phyloP scores from a whole-genome alignment of 1,140 invertebrate genomes.

The Platorchestia sp. region DNA sequence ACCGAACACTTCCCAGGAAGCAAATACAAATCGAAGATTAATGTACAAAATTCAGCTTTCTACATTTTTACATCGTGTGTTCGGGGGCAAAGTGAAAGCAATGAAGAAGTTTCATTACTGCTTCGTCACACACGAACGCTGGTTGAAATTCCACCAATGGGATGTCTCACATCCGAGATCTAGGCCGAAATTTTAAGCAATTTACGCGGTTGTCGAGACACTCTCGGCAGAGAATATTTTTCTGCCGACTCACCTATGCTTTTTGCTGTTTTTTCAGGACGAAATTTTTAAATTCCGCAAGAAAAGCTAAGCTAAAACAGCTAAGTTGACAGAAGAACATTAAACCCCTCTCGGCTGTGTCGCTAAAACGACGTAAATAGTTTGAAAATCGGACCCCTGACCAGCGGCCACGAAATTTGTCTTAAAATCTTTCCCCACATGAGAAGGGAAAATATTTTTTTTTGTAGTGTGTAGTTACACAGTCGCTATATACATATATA shows the following conservation, averaged over 20 bases:
- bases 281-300: too few relatives aligned
- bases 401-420: not conserved
- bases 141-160: too few relatives aligned
- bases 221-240: too few relatives aligned
- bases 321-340: too few relatives aligned
- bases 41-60: not conserved
- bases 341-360: too few relatives aligned
- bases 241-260: too few relatives aligned
- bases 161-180: too few relatives aligned
- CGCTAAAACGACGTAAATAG: not conserved
- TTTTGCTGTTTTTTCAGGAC: too few relatives aligned
- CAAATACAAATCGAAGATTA: not conserved
- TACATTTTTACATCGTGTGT: not conserved
- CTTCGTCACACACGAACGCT: too few relatives aligned
- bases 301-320: too few relatives aligned
- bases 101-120: not conserved
- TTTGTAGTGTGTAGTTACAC: not conserved
- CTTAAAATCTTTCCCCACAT: not conserved
- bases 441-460: not conserved
- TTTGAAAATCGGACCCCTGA: not conserved
- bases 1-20: not conserved
- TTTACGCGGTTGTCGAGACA: too few relatives aligned
- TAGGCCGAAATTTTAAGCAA: too few relatives aligned
- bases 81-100: not conserved
- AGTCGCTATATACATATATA: not conserved